phyloP scores from a whole-genome alignment of 2,113 vertebrate genomes.

The Furnarius figulus region DNA sequence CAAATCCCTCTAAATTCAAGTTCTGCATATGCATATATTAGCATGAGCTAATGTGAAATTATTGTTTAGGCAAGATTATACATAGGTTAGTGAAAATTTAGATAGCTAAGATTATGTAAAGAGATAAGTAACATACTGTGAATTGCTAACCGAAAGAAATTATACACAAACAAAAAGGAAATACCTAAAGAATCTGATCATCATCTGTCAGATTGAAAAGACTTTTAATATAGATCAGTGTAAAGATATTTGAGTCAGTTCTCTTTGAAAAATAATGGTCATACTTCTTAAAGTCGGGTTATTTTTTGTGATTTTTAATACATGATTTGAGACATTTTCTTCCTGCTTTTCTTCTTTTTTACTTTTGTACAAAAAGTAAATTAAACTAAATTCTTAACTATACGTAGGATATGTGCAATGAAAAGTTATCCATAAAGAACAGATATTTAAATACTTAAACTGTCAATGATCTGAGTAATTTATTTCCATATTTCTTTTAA shows the following conservation, averaged over 20 bases:
- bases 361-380: neutral
- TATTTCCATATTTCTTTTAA: neutral
- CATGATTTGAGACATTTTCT: neutral
- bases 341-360: neutral
- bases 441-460: neutral
- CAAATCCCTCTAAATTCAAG: constrained; percentile 42
- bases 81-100: neutral
- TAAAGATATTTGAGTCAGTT: neutral
- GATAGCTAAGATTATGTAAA: neutral
- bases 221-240: neutral
- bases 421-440: neutral
- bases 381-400: neutral
- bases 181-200: neutral
- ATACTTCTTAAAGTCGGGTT: neutral
- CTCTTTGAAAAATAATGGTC: neutral
- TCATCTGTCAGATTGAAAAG: neutral
- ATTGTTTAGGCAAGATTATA: neutral
- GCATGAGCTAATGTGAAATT: constrained; percentile 7
- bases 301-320: neutral
- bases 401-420: neutral
- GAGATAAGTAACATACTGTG: neutral
- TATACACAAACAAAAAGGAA: neutral
- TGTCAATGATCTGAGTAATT: neutral
- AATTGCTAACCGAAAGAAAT: neutral
- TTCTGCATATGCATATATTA: constrained; percentile 55